A percentile compares a stretch with the other conserved stretches of the same genome.
Evolutionary conservation across 1,140 invertebrate species (phyloP).

Genomic region (Microplitis demolitor): DNA sequence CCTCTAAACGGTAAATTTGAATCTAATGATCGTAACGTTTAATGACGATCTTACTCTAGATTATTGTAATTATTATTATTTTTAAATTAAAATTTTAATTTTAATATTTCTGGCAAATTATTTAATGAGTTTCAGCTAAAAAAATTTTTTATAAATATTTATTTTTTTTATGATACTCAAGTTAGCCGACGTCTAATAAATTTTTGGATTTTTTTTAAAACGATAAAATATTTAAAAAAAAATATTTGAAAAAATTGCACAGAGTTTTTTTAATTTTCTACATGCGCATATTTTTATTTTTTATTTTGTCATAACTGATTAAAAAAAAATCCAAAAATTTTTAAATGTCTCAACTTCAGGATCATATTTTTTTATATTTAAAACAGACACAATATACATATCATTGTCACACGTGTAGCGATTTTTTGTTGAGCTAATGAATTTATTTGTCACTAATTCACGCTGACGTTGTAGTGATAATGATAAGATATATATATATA

Average conservation of each 20-base stretch:
- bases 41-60: constrained; percentile 37
- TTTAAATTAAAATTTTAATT: not conserved
- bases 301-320: too few species aligned
- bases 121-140: not conserved
- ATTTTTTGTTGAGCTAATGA: not conserved
- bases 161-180: too few species aligned
- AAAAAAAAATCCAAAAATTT: too few species aligned
- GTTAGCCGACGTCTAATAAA: too few species aligned
- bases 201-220: too few species aligned
- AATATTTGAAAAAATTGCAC: too few species aligned
- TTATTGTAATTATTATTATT: not conserved
- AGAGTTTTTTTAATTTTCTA: too few species aligned
- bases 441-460: constrained; percentile 40
- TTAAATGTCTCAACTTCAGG: not conserved
- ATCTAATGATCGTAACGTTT: constrained; percentile 45
- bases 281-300: too few species aligned
- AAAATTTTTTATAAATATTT: not conserved
- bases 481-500: constrained; percentile 35
- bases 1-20: constrained; percentile 37
- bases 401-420: not conserved
- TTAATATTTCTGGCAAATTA: constrained; percentile 41
- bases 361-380: not conserved
- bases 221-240: too few species aligned
- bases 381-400: not conserved
- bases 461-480: constrained; percentile 37